Base-by-base conservation (phyloP, 2,888 invertebrate genomes). In the Acanthopleura granulata region DNA sequence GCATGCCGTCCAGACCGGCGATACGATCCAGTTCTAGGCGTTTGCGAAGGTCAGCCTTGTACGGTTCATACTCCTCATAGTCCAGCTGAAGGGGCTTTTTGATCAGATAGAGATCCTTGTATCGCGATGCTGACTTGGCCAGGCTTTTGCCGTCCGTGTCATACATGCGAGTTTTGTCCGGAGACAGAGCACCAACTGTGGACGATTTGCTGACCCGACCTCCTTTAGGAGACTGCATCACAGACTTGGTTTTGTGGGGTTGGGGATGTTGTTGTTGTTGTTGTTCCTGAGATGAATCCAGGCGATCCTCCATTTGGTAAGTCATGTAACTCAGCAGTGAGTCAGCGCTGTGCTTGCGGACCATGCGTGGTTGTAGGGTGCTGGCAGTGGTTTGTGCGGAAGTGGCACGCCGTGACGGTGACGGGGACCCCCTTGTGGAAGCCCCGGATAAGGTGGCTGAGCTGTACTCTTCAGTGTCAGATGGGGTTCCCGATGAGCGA, bases 21-120 rank as follows among this genome's bases (percentile, higher is more conserved):
- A 83, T 76, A 73, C 83, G 79, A 51, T 82, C 80, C 18, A 83
- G 80, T 49, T 88, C 83, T 15, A 85, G 78, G 22, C 85, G 80
- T 72, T 86, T 87, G 70, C 84, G 81, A 50, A 86, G 79, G 78
- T 88, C 89, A 18, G 82, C 83, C 73, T 87, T 85, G 77, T 87
- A 89, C n/a, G 86, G 84, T 72, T 86, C 85, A 76, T 88, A 90
- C 74, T 90, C 89, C 50, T 89, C 89, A 75, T 88, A 88, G 12
- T 87, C 85, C 62, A 90, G 87, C 79, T 89, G 88, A 74, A 89
- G 78, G 16, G 90, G 89, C 72, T 88, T 87, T 71, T 88, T 86
- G 12, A 86, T 85, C 72, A 89, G 79, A 73, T 89, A 89, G 62
- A 88, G 79, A 78, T 88, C 87, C 70, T 85, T 81, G 62, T 86